Evolutionary conservation across 1,140 invertebrate genomes (phyloP), one percentile per base, ranked within the genome.

Genomic region (Drosophila sp.): DNA sequence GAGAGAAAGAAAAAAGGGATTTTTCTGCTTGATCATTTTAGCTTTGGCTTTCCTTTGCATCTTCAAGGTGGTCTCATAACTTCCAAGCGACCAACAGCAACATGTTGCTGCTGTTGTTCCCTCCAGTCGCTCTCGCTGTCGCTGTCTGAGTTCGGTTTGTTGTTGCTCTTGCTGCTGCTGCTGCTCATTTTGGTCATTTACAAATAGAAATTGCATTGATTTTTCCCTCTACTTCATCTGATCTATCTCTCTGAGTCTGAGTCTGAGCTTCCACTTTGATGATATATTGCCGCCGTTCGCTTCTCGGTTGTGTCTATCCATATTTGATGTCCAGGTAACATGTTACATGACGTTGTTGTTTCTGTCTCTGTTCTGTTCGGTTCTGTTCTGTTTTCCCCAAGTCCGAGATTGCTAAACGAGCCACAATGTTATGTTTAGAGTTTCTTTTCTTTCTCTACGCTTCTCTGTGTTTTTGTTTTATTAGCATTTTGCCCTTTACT

Each of bases 191-290:
- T 89, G 84, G 85, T 89, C 80, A 90, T 90, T 90, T 89, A 90
- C 84, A 90, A 89, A 89, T 89, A 87, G 80, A 89, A 89, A 89
- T 85, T 89, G 84, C 84, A 89, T 90, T 89, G 84, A 89, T 89
- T 89, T 87, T 74, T 38, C 64, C 64, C 30, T 57, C 17, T 2
- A 7, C 54, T 56, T 32, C 29, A 29, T 29, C 30, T 70, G 78
- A 80, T 80, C 72, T 72, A 64, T 75, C 32, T 25, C 29, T 60
- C 17, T 17, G 11, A 29, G 8, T 38, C 44, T 55, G 58, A 54
- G 38, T 10, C 67, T 55, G 58, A 55, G 35, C 67, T 78, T 78
- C 83, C 68, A 65, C 79, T 83, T 86, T 86, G 84, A 87, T 87
- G 83, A 87, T 87, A 80, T 87, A 87, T 87, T 79, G 76, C 80